Base-by-base conservation (phyloP, 1,140 invertebrate species). In the Parapsyche elsis region DNA sequence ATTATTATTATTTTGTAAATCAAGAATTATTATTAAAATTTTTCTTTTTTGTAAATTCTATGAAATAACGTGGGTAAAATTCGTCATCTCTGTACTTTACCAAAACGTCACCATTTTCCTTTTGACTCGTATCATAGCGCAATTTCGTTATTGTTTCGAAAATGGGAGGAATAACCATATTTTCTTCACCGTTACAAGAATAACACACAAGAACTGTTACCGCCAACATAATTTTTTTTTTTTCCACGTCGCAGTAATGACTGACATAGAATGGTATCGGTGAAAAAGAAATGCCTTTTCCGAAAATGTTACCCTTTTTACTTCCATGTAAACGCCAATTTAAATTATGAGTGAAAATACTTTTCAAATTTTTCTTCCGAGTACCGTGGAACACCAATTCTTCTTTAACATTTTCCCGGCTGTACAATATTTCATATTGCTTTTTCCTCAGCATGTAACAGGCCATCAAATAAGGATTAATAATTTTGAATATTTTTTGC, bases 61-160 rank as follows among this genome's bases (percentile, higher is more conserved):
- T 84, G 16, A 84, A 24, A 84, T 83, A 86, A 12, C 59, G 61
- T 10, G 85, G 85, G 80, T 85, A 85, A 83, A 85, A 86, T 80
- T 86, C 86, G 79, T 83, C 81, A 71, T 86, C 85, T 53, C 70
- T 71, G 80, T 84, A 86, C 80, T 86, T 86, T 0, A 86, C 86
- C 59, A 82, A 46, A 44, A 84, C 84, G 49, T 84, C 45, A 16
- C 83, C 78, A 67, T 83, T 70, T 9, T 14, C 16, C 79, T 85
- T 85, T 59, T 78, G 49, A 57, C 80, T 78, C 4, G 85, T 85
- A 78, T 86, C 85, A 80, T 70, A 84, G 24, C 78, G 81, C 16
- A 75, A 7, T n/a, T 44, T n/a, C 14, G 49, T 24, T 83, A 80
- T 70, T 76, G 81, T 9, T 59, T 76, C 24, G 12, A 23, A 30